Evolutionary conservation across 2,113 vertebrate species (phyloP).

Genomic region (Plectropomus leopardus): DNA sequence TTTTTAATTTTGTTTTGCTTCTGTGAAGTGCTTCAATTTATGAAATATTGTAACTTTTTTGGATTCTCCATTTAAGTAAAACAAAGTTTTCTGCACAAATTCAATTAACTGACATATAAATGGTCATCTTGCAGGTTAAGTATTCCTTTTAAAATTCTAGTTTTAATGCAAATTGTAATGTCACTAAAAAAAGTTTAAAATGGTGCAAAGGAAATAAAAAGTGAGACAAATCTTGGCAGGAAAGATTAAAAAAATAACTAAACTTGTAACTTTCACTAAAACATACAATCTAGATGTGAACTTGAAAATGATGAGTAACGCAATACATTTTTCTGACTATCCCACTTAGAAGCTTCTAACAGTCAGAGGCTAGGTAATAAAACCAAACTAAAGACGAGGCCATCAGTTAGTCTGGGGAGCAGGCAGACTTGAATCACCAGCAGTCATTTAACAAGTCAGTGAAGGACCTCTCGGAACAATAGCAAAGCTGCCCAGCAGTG

Average conservation of each 20-base stretch:
- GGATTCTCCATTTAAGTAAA: too few species aligned
- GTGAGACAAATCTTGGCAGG: not conserved
- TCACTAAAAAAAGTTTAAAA: not conserved
- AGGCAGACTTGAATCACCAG: slow-evolving; percentile 51
- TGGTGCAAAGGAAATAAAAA: not conserved
- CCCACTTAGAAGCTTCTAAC: not conserved
- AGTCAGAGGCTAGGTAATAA: not conserved
- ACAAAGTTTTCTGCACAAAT: too few species aligned
- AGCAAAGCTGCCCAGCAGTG: slow-evolving; percentile 32
- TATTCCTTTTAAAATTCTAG: too few species aligned
- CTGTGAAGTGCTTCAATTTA: too few species aligned
- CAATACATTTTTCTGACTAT: not conserved
- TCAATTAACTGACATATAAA: too few species aligned
- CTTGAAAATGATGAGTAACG: slow-evolving; percentile 5
- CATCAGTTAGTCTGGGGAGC: slow-evolving; percentile 31
- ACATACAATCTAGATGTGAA: not conserved
- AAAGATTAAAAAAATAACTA: not conserved
- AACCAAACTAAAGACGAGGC: slow-evolving; percentile 28
- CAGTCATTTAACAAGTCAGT: slow-evolving; percentile 41
- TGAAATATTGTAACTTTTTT: too few species aligned
- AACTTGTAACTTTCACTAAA: not conserved
- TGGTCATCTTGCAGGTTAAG: too few species aligned
- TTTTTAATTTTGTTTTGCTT: too few species aligned
- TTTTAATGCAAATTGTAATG: not conserved
- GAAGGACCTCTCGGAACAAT: slow-evolving; percentile 43